phyloP scores from a whole-genome alignment of 2,888 invertebrate species.

The Xestia xanthographa region DNA sequence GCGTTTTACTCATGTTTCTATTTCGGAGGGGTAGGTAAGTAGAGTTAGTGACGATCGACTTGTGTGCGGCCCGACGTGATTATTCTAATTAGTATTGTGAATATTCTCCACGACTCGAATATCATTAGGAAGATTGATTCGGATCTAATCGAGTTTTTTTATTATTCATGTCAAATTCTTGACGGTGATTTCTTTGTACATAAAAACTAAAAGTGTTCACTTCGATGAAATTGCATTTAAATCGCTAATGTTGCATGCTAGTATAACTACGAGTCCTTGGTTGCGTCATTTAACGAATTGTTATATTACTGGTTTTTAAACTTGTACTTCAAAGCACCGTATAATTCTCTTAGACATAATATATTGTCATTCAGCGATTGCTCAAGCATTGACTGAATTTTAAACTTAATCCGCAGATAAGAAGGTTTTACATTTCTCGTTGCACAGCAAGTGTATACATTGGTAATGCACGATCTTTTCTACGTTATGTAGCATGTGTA shows the following conservation, averaged over 20 bases:
- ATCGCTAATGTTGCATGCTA: slow-evolving; percentile 87
- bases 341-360: slow-evolving; percentile 64
- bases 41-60: slow-evolving; percentile 78
- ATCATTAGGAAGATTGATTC: slow-evolving; percentile 84
- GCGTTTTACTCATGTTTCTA: slow-evolving; percentile 82
- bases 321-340: slow-evolving; percentile 57
- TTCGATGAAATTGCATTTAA: slow-evolving; percentile 89
- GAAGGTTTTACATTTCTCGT: slow-evolving; percentile 48
- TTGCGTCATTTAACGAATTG: slow-evolving; percentile 71
- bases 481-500: slow-evolving; percentile 77
- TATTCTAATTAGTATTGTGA: slow-evolving; percentile 85
- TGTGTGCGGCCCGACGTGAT: slow-evolving; percentile 82
- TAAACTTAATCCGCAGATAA: slow-evolving; percentile 69
- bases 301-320: slow-evolving; percentile 53
- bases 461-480: slow-evolving; percentile 69
- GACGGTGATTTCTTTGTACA: slow-evolving; percentile 83
- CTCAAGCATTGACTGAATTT: slow-evolving; percentile 86
- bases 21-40: slow-evolving; percentile 80
- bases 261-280: slow-evolving; percentile 73
- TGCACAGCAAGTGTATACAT: slow-evolving; percentile 34
- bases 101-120: slow-evolving; percentile 87
- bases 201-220: slow-evolving; percentile 88
- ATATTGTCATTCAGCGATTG: slow-evolving; percentile 82
- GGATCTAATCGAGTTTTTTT: slow-evolving; percentile 80
- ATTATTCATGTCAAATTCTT: slow-evolving; percentile 76